A percentile compares a stretch with the other conserved stretches of the same genome.
phyloP scores from a whole-genome alignment of 2,888 invertebrate species.

The Osedax fenrisi region DNA sequence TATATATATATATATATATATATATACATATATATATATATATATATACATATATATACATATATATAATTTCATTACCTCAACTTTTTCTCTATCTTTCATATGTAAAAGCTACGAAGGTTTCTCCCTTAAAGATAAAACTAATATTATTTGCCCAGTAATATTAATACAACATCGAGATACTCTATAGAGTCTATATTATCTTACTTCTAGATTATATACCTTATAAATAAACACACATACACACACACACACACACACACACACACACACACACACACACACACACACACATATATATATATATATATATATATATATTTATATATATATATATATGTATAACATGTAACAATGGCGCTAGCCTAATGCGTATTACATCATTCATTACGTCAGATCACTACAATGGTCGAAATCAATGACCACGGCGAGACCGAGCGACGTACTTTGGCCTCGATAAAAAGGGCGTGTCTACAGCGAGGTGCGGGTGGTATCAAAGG shows the following conservation, averaged over 20 bases:
- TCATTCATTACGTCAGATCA: not conserved
- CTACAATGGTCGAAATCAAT: not conserved
- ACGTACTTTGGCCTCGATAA: slow-evolving; percentile 19
- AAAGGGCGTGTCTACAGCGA: slow-evolving; percentile 20
- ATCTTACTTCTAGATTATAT: too few relatives aligned
- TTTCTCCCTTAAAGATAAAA: too few relatives aligned
- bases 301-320: not conserved
- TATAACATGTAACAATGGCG: not conserved
- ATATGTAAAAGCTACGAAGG: too few relatives aligned
- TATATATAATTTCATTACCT: too few relatives aligned
- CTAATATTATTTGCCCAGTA: too few relatives aligned
- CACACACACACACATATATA: not conserved
- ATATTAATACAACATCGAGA: too few relatives aligned
- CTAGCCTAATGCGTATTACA: not conserved
- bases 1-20: slow-evolving; percentile 22
- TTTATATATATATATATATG: slow-evolving; percentile 5
- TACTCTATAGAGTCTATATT: too few relatives aligned
- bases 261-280: slow-evolving; percentile 18
- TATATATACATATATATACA: not conserved
- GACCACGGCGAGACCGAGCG: not conserved
- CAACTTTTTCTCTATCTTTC: too few relatives aligned
- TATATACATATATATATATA: slow-evolving; percentile 18
- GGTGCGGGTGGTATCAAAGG: slow-evolving; percentile 29
- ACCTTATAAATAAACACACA: not conserved
- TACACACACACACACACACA: slow-evolving; percentile 21